These are phyloP conservation scores for Drosophila helvetica DNA, from an alignment of 2,888 invertebrate species.

Conservation along the genomic window DNA sequence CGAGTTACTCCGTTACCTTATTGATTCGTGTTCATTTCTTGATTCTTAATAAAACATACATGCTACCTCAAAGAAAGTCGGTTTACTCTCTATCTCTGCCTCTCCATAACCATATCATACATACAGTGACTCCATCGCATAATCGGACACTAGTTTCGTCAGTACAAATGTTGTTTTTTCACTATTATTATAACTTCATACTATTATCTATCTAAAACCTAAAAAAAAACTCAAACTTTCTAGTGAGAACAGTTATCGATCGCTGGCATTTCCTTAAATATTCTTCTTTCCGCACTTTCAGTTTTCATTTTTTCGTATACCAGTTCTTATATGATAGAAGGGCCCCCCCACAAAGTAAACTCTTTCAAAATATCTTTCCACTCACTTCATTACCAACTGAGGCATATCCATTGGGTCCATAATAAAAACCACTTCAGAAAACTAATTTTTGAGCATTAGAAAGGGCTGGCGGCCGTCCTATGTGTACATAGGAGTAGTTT, in stretches of 20 bases:
- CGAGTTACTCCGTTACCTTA: background rate
- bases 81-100: too few species aligned
- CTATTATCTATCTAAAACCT: too few species aligned
- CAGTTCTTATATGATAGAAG: background rate
- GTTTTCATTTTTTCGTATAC: background rate
- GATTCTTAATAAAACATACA: background rate
- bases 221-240: too few species aligned
- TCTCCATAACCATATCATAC: too few species aligned
- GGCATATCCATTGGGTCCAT: constrained; percentile 57
- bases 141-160: too few species aligned
- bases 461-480: constrained; percentile 45
- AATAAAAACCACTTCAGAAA: constrained; percentile 62
- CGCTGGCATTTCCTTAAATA: background rate
- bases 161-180: too few species aligned
- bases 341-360: constrained; percentile 60
- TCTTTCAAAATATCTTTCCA: constrained; percentile 52
- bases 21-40: background rate
- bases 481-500: constrained; percentile 14
- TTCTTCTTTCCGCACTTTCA: background rate
- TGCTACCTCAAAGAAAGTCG: too few species aligned
- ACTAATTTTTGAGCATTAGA: constrained; percentile 72
- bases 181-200: too few species aligned
- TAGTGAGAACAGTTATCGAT: too few species aligned
- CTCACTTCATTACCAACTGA: constrained; percentile 66
- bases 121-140: too few species aligned